These are phyloP conservation scores for Phodopus roborovskii DNA, from an alignment of 2,113 vertebrate species.

Conservation along the genomic window DNA sequence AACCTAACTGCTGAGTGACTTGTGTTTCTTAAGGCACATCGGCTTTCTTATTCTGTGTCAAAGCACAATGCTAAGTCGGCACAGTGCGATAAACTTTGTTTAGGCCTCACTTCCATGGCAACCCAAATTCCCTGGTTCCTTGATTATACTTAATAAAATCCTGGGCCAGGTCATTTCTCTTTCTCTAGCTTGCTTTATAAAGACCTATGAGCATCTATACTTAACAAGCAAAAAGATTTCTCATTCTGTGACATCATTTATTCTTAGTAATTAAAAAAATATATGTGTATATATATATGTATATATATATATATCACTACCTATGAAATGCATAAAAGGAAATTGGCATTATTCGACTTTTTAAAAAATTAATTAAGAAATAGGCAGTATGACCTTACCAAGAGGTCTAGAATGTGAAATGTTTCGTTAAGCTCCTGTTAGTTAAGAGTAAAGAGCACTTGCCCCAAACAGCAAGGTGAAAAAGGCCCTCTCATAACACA, in stretches of 20 bases:
- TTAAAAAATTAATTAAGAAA: slow-evolving; percentile 76
- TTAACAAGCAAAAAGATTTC: slow-evolving; percentile 58
- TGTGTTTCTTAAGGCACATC: slow-evolving; percentile 1
- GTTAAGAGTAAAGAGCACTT: slow-evolving; percentile 72
- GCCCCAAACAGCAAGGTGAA: slow-evolving; percentile 44
- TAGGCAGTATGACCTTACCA: slow-evolving; percentile 62
- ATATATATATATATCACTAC: too few species aligned
- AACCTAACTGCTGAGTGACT: not conserved
- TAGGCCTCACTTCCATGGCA: slow-evolving; percentile 69
- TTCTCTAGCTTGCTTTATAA: slow-evolving; percentile 54
- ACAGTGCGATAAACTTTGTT: slow-evolving; percentile 65
- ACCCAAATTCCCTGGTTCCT: slow-evolving; percentile 61
- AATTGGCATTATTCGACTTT: slow-evolving; percentile 64
- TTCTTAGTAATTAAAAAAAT: slow-evolving; percentile 28
- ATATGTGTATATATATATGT: too few species aligned
- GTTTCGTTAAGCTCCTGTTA: slow-evolving; percentile 74
- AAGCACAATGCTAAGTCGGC: slow-evolving; percentile 18
- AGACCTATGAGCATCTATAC: slow-evolving; percentile 17
- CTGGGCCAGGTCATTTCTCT: slow-evolving; percentile 32
- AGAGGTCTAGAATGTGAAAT: slow-evolving; percentile 73
- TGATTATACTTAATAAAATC: slow-evolving; percentile 62
- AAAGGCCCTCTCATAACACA: slow-evolving; percentile 62
- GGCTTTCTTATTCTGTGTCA: slow-evolving; percentile 19
- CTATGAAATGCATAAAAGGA: slow-evolving; percentile 67
- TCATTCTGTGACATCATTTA: slow-evolving; percentile 26